Conservation (phyloP, 2,797 vertebrate genomes). For the Loris lydekkerianus region DNA sequence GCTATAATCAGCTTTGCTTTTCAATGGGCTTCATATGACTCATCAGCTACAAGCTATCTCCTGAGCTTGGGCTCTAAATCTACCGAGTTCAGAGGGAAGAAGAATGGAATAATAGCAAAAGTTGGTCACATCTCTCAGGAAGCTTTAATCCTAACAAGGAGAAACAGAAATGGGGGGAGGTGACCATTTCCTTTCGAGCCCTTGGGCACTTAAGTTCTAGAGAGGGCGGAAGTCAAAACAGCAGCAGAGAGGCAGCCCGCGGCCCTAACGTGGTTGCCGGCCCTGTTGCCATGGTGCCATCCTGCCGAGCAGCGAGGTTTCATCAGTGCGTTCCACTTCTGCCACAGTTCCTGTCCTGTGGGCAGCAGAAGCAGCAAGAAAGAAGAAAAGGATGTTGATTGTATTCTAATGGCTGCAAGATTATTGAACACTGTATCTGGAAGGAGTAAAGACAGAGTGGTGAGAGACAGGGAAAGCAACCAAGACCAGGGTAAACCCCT, state of each 20-base stretch:
- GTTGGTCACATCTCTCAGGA: not conserved
- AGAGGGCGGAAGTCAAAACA: not conserved
- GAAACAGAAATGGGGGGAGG: not conserved
- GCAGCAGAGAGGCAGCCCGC: not conserved
- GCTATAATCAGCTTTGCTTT: constrained; percentile 13
- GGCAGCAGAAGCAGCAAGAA: not conserved
- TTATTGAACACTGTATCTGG: not conserved
- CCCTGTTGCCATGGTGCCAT: not conserved
- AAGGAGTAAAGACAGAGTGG: not conserved
- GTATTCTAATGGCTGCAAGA: constrained; percentile 8
- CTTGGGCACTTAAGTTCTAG: not conserved
- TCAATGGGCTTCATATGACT: not conserved
- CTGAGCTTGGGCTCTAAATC: constrained; percentile 21
- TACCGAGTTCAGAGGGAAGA: not conserved
- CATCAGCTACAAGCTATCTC: not conserved
- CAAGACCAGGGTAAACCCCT: not conserved
- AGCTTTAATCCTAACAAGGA: not conserved
- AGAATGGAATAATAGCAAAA: not conserved
- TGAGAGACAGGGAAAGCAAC: not conserved
- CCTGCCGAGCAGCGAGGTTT: not conserved
- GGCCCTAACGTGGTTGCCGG: not conserved
- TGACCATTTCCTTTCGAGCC: not conserved
- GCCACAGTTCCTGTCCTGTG: constrained; percentile 51
- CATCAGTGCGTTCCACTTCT: not conserved
- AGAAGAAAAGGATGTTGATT: constrained; percentile 4